These are phyloP conservation scores for Cryptus armator DNA, from an alignment of 2,888 invertebrate genomes.

Conservation along the genomic window DNA sequence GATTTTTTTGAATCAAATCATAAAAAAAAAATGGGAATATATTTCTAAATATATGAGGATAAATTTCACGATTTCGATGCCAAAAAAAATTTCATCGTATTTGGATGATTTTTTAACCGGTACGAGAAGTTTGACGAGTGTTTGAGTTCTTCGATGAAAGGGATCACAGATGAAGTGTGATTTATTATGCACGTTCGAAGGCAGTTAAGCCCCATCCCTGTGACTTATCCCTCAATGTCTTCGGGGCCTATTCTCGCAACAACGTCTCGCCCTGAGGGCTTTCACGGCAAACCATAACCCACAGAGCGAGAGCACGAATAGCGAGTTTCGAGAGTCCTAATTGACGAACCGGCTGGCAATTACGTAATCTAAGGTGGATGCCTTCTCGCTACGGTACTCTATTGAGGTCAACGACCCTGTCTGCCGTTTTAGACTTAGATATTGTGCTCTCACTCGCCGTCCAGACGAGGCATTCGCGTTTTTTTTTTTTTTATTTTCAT, in stretches of 20 bases:
- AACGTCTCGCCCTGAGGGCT: slow-evolving; percentile 46
- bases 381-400: slow-evolving; percentile 68
- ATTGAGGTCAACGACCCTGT: slow-evolving; percentile 75
- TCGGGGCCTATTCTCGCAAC: slow-evolving; percentile 19
- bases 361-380: slow-evolving; percentile 77
- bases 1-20: no score
- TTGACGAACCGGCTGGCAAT: slow-evolving; percentile 70
- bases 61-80: no score
- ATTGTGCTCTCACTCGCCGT: slow-evolving; percentile 46
- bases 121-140: background rate
- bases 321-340: slow-evolving; percentile 61
- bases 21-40: no score
- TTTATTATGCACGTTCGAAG: slow-evolving; percentile 15
- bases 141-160: background rate
- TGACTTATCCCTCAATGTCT: slow-evolving; percentile 30
- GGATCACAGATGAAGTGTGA: background rate
- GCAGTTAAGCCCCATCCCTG: background rate
- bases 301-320: slow-evolving; percentile 19
- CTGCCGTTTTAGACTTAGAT: slow-evolving; percentile 74
- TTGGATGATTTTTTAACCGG: background rate
- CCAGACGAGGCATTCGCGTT: slow-evolving; percentile 33
- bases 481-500: slow-evolving; percentile 30
- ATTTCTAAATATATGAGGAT: no score
- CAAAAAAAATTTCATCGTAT: no score
- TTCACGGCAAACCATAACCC: slow-evolving; percentile 12